Conservation (phyloP, 2,113 vertebrate genomes). For the Parus major region DNA sequence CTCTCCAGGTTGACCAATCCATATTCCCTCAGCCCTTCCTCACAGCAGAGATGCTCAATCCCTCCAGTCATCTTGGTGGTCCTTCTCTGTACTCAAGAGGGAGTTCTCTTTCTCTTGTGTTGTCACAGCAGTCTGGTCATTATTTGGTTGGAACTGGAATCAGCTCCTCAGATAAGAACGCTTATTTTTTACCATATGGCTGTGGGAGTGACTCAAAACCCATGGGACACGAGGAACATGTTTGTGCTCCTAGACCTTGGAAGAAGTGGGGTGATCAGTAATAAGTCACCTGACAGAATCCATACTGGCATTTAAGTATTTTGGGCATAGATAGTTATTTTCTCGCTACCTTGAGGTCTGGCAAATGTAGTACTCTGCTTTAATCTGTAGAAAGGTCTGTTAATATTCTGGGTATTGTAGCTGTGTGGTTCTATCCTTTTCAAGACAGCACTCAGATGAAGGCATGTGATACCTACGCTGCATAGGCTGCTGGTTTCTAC, state of each 20-base stretch:
- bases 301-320: neutral
- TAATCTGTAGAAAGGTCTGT: neutral
- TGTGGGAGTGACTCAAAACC: neutral
- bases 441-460: neutral
- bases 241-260: neutral
- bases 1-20: neutral
- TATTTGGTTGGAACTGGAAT: neutral
- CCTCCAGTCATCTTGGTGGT: neutral
- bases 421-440: neutral
- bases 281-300: neutral
- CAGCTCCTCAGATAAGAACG: neutral
- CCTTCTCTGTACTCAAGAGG: neutral
- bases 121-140: neutral
- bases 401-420: neutral
- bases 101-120: neutral
- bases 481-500: neutral
- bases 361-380: neutral
- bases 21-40: neutral
- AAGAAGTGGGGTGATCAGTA: neutral
- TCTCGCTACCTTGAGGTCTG: neutral
- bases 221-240: neutral
- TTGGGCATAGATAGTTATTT: neutral
- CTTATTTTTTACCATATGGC: neutral
- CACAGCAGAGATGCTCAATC: neutral
- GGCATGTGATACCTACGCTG: accelerated